A percentile compares a stretch with the other conserved stretches of the same genome.
These are phyloP conservation scores for Trachurus trachurus DNA, from an alignment of 2,797 vertebrate species.

Conservation along the genomic window DNA sequence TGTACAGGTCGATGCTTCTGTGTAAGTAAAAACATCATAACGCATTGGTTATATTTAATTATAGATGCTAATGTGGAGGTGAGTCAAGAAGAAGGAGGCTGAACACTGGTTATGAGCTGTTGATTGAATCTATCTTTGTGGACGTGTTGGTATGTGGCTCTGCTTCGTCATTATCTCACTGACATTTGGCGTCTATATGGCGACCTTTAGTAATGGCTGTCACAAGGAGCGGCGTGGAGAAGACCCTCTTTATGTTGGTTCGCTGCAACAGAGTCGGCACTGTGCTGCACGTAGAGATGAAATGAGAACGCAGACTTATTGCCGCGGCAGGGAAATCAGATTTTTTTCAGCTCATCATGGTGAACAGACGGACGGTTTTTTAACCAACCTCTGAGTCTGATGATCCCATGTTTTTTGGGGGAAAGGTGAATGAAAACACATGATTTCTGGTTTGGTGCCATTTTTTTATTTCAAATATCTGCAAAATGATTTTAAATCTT, in stretches of 20 bases:
- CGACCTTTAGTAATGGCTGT: conserved; percentile 34
- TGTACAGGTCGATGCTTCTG: too few relatives aligned
- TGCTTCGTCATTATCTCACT: conserved; percentile 26
- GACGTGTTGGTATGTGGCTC: conserved; percentile 43
- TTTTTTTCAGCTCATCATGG: neutral
- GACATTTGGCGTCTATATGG: conserved; percentile 34
- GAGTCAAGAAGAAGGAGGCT: neutral
- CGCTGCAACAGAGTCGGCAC: neutral
- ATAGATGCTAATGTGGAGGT: neutral
- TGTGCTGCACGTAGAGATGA: conserved; percentile 7
- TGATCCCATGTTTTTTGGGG: neutral
- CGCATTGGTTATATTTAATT: neutral
- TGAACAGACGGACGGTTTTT: neutral
- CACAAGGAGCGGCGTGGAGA: conserved; percentile 32
- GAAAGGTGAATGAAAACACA: neutral
- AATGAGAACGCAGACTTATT: neutral
- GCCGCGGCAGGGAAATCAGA: neutral
- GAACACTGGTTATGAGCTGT: neutral
- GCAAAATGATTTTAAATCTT: too few relatives aligned
- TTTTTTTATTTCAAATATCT: too few relatives aligned
- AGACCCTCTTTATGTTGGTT: conserved; percentile 33
- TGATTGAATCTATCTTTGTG: conserved; percentile 33
- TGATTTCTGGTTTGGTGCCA: neutral
- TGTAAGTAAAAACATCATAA: neutral
- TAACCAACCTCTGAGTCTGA: neutral